These are phyloP conservation scores for Tenthredo notha DNA, from an alignment of 2,888 invertebrate genomes.

Conservation along the genomic window DNA sequence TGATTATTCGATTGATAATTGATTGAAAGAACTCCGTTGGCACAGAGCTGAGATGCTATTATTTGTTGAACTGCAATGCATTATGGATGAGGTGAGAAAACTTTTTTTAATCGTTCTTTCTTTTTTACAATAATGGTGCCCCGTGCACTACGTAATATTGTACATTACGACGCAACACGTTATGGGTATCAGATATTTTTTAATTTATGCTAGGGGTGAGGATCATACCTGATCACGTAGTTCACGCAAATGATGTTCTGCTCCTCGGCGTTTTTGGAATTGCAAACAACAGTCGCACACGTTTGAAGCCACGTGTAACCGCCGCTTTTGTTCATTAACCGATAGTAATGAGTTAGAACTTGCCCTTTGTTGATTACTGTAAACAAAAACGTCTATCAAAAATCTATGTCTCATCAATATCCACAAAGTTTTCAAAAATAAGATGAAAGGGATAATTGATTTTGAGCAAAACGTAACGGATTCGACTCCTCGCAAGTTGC, in stretches of 20 bases:
- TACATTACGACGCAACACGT: neutral
- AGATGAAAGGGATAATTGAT: constrained; percentile 32
- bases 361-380: constrained; percentile 98
- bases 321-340: constrained; percentile 97
- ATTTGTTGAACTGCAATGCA: constrained; percentile 27
- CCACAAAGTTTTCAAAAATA: constrained; percentile 38
- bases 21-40: constrained; percentile 6
- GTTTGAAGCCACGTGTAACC: constrained; percentile 98
- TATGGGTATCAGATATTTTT: neutral
- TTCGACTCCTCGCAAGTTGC: neutral
- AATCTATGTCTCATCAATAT: neutral
- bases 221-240: constrained; percentile 94
- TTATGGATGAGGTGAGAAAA: constrained; percentile 35
- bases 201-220: neutral
- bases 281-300: constrained; percentile 97
- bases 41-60: neutral
- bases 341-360: constrained; percentile 96
- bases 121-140: neutral
- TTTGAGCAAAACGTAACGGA: neutral
- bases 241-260: constrained; percentile 98
- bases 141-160: neutral
- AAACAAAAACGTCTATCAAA: constrained; percentile 69
- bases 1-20: constrained; percentile 20
- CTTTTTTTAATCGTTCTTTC: constrained; percentile 19
- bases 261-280: constrained; percentile 96